Percentiles rank a stretch among this genome's conserved stretches.
These are phyloP conservation scores for Eristalis arbustorum DNA, from an alignment of 2,888 invertebrate species.

Conservation along the genomic window DNA sequence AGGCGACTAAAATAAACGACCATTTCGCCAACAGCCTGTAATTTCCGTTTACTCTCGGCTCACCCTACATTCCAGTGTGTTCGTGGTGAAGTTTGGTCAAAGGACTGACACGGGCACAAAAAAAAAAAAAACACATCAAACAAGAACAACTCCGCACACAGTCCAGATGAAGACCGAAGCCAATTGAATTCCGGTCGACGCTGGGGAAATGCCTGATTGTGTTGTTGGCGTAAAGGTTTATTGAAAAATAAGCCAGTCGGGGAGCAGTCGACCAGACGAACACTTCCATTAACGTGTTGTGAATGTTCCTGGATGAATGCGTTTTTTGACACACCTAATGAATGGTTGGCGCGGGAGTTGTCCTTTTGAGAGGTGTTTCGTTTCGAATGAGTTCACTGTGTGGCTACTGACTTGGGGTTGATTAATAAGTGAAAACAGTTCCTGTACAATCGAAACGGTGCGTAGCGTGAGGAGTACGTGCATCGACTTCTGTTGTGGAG, in stretches of 20 bases:
- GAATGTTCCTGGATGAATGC: not conserved
- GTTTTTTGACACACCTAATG: not conserved
- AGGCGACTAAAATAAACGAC: not conserved
- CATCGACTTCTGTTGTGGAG: no score
- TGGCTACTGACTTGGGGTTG: not conserved
- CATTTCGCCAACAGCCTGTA: slow-evolving; percentile 1
- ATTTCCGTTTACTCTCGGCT: not conserved
- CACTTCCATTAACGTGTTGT: not conserved
- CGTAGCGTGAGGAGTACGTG: no score
- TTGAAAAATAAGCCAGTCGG: not conserved
- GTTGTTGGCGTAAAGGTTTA: not conserved
- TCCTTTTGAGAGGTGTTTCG: not conserved
- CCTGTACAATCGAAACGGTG: no score
- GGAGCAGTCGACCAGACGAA: not conserved
- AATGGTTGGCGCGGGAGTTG: not conserved
- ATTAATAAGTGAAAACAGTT: not conserved
- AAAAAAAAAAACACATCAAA: not conserved
- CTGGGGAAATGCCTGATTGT: not conserved
- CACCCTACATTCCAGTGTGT: not conserved
- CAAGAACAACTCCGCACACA: not conserved
- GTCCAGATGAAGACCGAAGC: not conserved
- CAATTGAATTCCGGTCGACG: slow-evolving; percentile 2
- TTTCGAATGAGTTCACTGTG: not conserved
- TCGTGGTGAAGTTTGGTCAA: slow-evolving; percentile 1
- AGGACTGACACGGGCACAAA: not conserved